phyloP scores from a whole-genome alignment of 2,888 invertebrate genomes.

The Leistus spinibarbis region DNA sequence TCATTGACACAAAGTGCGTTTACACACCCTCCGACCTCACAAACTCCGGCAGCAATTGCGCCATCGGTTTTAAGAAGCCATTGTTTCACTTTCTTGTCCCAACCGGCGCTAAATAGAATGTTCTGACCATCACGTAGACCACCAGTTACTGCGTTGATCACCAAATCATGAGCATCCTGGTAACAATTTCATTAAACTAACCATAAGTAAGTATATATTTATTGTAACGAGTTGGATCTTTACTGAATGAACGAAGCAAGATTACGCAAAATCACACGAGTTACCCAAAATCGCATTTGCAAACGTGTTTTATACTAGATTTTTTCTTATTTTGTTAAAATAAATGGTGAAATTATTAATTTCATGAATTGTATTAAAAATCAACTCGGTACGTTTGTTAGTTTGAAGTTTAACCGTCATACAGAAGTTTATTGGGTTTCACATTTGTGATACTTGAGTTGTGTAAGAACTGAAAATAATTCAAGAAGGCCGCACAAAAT shows the following conservation, averaged over 20 bases:
- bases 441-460: no score
- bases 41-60: conserved; percentile 45
- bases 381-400: no score
- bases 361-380: no score
- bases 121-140: conserved; percentile 48
- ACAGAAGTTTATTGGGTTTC: no score
- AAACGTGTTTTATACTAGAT: no score
- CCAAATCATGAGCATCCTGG: conserved; percentile 57
- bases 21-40: conserved; percentile 52
- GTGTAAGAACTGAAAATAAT: no score
- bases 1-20: conserved; percentile 58
- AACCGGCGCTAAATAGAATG: conserved; percentile 57
- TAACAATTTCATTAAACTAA: conserved; percentile 10
- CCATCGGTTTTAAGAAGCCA: conserved; percentile 54
- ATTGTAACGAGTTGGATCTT: no score
- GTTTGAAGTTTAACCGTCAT: no score
- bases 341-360: no score
- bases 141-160: conserved; percentile 57
- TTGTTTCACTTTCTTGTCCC: conserved; percentile 58
- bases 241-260: background rate
- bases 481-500: no score
- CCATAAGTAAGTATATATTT: background rate
- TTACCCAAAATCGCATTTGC: background rate
- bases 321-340: no score
- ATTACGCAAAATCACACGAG: background rate